These are phyloP conservation scores for Pseudomyrmex gracilis DNA, from an alignment of 1,140 invertebrate species.

Conservation along the genomic window DNA sequence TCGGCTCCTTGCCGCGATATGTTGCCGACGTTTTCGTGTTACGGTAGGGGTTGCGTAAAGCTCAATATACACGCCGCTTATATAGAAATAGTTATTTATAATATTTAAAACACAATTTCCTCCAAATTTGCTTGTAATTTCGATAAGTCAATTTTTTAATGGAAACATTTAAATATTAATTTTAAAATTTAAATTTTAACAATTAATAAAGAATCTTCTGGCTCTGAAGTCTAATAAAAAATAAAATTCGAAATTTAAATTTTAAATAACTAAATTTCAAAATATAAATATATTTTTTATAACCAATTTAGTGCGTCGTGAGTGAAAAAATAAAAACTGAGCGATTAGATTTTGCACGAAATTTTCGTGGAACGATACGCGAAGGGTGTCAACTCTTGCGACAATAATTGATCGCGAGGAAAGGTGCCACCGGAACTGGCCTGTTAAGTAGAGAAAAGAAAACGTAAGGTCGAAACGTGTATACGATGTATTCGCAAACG, in stretches of 20 bases:
- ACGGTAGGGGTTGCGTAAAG: not conserved
- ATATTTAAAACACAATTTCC: not conserved
- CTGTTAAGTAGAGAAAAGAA: constrained; percentile 8
- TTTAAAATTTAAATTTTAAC: too few species aligned
- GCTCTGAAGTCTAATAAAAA: too few species aligned
- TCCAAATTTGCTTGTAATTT: not conserved
- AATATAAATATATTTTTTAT: too few species aligned
- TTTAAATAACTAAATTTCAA: too few species aligned
- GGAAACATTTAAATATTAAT: too few species aligned
- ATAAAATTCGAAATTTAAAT: too few species aligned
- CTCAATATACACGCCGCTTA: not conserved
- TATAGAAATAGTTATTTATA: not conserved
- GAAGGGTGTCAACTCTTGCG: not conserved
- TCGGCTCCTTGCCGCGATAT: constrained; percentile 11
- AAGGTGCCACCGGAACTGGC: constrained; percentile 67
- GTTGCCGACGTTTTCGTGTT: constrained; percentile 16
- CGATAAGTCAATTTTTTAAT: not conserved
- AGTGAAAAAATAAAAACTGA: not conserved
- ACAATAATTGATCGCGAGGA: not conserved
- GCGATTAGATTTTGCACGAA: constrained; percentile 1
- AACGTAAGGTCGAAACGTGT: constrained; percentile 46
- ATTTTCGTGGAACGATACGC: not conserved
- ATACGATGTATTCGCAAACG: constrained; percentile 62
- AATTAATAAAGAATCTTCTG: too few species aligned
- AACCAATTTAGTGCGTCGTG: too few species aligned